These are phyloP conservation scores for Oriolus oriolus DNA, from an alignment of 2,113 vertebrate genomes.

Conservation along the genomic window DNA sequence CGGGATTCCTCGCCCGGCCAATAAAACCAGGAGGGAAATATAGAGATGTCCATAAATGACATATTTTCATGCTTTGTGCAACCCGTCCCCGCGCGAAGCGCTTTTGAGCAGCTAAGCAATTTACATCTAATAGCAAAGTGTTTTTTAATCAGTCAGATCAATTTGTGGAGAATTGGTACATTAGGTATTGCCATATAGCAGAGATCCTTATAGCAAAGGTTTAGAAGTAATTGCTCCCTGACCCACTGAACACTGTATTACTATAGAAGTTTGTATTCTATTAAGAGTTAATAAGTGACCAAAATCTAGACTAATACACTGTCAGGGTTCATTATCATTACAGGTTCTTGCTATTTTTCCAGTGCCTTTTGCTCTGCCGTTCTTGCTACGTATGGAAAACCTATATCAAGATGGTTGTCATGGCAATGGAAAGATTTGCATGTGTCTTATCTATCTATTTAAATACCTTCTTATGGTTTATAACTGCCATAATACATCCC, in stretches of 20 bases:
- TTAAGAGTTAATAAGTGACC: conserved; percentile 84
- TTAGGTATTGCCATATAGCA: conserved; percentile 38
- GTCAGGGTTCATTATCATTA: conserved; percentile 83
- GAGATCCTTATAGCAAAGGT: conserved; percentile 50
- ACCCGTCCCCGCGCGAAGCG: background rate
- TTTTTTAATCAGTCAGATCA: conserved; percentile 64
- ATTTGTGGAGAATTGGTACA: conserved; percentile 67
- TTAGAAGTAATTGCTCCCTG: conserved; percentile 67
- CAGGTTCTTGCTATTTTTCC: conserved; percentile 74
- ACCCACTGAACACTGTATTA: conserved; percentile 57
- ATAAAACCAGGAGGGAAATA: conserved; percentile 34
- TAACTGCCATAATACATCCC: conserved; percentile 87
- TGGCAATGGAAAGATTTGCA: conserved; percentile 91
- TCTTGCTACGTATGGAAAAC: conserved; percentile 87
- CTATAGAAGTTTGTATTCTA: conserved; percentile 72
- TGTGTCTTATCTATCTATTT: conserved; percentile 93
- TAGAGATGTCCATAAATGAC: conserved; percentile 35
- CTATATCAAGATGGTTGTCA: conserved; percentile 90
- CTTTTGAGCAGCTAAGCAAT: conserved; percentile 51
- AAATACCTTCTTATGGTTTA: conserved; percentile 94
- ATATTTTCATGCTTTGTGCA: conserved; percentile 48
- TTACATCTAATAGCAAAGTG: conserved; percentile 51
- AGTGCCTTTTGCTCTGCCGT: conserved; percentile 79
- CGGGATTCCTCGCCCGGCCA: background rate
- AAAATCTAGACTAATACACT: conserved; percentile 80